Percentiles rank a stretch among this genome's conserved stretches.
phyloP scores from a whole-genome alignment of 2,888 invertebrate genomes.

The Athetis lepigone region DNA sequence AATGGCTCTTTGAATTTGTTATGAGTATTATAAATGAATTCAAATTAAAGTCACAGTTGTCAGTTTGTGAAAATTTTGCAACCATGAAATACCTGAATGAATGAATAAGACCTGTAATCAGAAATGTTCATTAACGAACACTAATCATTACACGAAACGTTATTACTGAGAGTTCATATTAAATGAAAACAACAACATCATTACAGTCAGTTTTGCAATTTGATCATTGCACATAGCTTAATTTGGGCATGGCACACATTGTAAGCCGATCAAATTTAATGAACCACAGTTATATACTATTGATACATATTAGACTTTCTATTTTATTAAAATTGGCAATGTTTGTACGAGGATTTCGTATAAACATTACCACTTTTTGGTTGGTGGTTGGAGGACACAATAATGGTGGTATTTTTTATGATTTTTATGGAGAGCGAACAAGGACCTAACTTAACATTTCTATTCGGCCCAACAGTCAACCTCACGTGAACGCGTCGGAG shows the following conservation, averaged over 20 bases:
- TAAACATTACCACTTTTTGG: too few species aligned
- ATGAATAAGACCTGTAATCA: not conserved
- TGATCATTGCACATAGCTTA: slow-evolving; percentile 26
- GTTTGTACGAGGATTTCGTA: too few species aligned
- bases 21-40: too few species aligned
- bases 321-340: slow-evolving; percentile 46
- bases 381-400: too few species aligned
- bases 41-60: too few species aligned
- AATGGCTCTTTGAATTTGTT: too few species aligned
- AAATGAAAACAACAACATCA: slow-evolving; percentile 25
- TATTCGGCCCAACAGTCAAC: too few species aligned
- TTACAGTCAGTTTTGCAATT: slow-evolving; percentile 18
- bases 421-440: too few species aligned
- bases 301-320: slow-evolving; percentile 22
- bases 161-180: slow-evolving; percentile 3
- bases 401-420: too few species aligned
- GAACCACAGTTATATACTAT: slow-evolving; percentile 37
- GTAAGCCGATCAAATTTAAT: slow-evolving; percentile 33
- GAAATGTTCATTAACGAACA: slow-evolving; percentile 1
- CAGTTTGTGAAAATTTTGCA: not conserved
- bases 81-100: too few species aligned
- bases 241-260: slow-evolving; percentile 23
- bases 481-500: too few species aligned
- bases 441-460: too few species aligned
- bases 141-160: not conserved